Base-by-base conservation (phyloP, 2,797 vertebrate genomes). In the Balearica regulorum region DNA sequence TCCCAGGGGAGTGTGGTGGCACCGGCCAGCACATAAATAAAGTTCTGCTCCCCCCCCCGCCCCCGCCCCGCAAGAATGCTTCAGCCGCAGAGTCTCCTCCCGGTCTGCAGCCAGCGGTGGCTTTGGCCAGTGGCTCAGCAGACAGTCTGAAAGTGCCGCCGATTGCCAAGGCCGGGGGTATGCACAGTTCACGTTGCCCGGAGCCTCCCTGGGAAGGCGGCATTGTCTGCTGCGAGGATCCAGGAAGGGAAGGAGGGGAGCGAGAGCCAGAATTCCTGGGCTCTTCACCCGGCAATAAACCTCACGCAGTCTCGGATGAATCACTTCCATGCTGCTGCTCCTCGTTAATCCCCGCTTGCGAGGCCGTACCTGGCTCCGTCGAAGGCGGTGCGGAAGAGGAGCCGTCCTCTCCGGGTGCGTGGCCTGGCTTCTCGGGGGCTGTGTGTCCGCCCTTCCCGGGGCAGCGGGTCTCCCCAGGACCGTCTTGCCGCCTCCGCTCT, bases 261-360 rank as follows among this genome's bases (percentile, higher is more conserved):
- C 24, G 4, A 24, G 78, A 85, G 66, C 75, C 79, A 46, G 85
- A 10, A 43, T 78, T 85, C 55, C 77, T 86, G 62, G 35, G 78
- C 88, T 82, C 70, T 19, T 73, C 83, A 80, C 57, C 83, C 90
- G 11, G 78, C 93, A 53, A 64, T 85, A 72, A 82, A 53, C 65
- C 82, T 49, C 79, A 12, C 10, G 6, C 88, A 14, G 79, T 13
- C 48, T 39, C 4, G n/a, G 78, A 12, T 83, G 82, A 94, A 89
- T 92, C 86, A 10, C 86, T 89, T 73, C 82, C 90, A 39, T 48
- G 81, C 93, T 65, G 76, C 85, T 72, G 89, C 93, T 85, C 81
- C 81, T 77, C 3, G 1, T 46, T 83, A 73, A 92, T 73, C 90
- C 81, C 86, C 20, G 1, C 65, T 53, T 1, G 53, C 22, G 11